phyloP scores from a whole-genome alignment of 2,797 vertebrate genomes.

The Coilia nasus region DNA sequence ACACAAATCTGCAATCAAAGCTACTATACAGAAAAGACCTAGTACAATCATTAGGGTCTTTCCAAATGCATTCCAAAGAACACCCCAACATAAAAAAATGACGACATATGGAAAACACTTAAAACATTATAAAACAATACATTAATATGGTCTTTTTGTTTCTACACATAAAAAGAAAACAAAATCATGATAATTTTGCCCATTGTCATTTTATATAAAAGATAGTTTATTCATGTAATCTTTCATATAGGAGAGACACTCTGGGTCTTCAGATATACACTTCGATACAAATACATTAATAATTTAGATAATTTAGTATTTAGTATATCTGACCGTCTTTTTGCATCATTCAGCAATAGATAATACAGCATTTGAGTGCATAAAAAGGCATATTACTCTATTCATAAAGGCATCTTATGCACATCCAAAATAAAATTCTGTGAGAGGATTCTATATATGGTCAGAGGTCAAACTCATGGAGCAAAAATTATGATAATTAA shows the following conservation, averaged over 20 bases:
- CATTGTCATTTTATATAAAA: not conserved
- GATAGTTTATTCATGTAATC: not conserved
- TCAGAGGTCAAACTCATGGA: not conserved
- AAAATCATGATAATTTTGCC: not conserved
- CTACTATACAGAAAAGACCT: not conserved
- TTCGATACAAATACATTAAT: constrained; percentile 9
- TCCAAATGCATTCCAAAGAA: constrained; percentile 12
- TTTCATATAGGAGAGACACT: not conserved
- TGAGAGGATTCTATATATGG: constrained; percentile 16
- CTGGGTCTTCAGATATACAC: constrained; percentile 3
- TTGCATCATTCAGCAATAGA: constrained; percentile 6
- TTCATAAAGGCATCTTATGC: constrained; percentile 24
- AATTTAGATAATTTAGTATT: constrained; percentile 21
- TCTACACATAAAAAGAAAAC: not conserved
- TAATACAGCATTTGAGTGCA: constrained; percentile 22
- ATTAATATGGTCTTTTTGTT: not conserved
- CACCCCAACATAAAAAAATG: not conserved
- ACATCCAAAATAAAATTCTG: constrained; percentile 11
- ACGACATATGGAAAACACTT: not conserved
- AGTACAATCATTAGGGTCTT: not conserved
- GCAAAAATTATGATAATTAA: not conserved
- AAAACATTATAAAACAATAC: constrained; percentile 1
- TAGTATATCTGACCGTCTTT: not conserved
- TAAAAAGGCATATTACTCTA: constrained; percentile 23
- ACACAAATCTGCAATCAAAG: not conserved